Evolutionary conservation across 2,113 vertebrate species (phyloP), one percentile per base, ranked within the genome.

Genomic region (Nettapus auritus): DNA sequence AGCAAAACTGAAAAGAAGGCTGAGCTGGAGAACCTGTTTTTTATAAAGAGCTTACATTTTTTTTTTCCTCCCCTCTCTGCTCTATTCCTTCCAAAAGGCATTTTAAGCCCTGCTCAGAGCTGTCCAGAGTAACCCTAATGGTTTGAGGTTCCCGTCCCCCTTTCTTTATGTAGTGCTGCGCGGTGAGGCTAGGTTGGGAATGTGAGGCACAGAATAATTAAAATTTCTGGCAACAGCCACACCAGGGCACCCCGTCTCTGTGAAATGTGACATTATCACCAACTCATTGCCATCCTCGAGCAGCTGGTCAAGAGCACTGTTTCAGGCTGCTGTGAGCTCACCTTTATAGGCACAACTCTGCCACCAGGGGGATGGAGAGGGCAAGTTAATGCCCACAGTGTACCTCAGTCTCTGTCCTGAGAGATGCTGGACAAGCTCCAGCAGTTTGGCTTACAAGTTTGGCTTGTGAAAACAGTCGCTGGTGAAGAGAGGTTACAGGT

Each of bases 331-430:
- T 66, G 36, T n/a, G 33, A 17, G 10, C 74, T 60, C 84, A 36
- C 52, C 56, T 48, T 22, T 22, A 20, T 0, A 0, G 75, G 36
- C 16, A 42, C 63, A 36, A 15, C n/a, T 48, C n/a, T 11, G 36
- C 25, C 38, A 36, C 56, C 0, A 0, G 36, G 57, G 34, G 40
- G 69, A 46, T 14, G 4, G 3, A 33, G 0, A 1, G 68, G 56
- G 53, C 1, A 1, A 22, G 46, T 48, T 56, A 70, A 33, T 29
- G n/a, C 44, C 52, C 36, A 48, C 46, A 22, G 10, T 20, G 46
- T 10, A 48, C 46, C 18, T 21, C 38, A 38, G 40, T 44, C 36
- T 71, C 40, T 50, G 34, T 40, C 66, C 22, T 40, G 42, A 42
- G 18, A 9, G 20, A 3, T 13, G 14, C 10, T 60, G 38, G 63